Conservation (phyloP, 2,113 vertebrate species). For the Clarias gariepinus region DNA sequence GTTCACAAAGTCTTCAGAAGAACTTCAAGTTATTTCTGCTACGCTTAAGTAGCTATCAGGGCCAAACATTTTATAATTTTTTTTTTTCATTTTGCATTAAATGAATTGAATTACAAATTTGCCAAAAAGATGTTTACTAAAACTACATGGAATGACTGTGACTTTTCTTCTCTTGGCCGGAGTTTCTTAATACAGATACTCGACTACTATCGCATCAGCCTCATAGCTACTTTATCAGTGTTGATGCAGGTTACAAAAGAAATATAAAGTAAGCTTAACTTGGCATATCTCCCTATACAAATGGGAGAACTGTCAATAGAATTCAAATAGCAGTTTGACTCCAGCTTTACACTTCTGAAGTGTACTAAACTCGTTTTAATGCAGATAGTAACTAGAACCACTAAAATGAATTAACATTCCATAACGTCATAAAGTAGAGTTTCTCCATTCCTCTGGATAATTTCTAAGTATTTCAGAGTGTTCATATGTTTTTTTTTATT, state of each 20-base stretch:
- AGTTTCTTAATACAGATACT: slow-evolving; percentile 15
- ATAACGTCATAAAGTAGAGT: slow-evolving; percentile 50
- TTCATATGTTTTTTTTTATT: slow-evolving; percentile 7
- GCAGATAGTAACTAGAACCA: slow-evolving; percentile 54
- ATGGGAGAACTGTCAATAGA: slow-evolving; percentile 58
- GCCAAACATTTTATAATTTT: slow-evolving; percentile 28
- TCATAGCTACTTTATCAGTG: slow-evolving; percentile 41
- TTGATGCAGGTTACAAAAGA: slow-evolving; percentile 47
- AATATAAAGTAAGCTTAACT: slow-evolving; percentile 55
- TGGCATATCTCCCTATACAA: slow-evolving; percentile 60
- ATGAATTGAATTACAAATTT: neutral
- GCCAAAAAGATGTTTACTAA: slow-evolving; percentile 7
- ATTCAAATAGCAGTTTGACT: slow-evolving; percentile 57
- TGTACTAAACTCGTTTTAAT: slow-evolving; percentile 59
- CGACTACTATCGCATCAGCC: slow-evolving; percentile 37
- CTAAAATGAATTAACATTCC: slow-evolving; percentile 56
- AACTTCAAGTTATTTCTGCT: slow-evolving; percentile 12
- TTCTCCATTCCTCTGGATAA: slow-evolving; percentile 52
- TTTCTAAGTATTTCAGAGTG: slow-evolving; percentile 36
- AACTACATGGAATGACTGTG: slow-evolving; percentile 37
- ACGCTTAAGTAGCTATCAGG: slow-evolving; percentile 1
- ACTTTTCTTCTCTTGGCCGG: slow-evolving; percentile 6
- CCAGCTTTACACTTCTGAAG: slow-evolving; percentile 61
- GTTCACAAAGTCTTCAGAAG: slow-evolving; percentile 22
- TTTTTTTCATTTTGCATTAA: neutral